Evolutionary conservation across 2,797 vertebrate genomes (phyloP), one percentile per base, ranked within the genome.

Genomic region (Liasis olivaceus): DNA sequence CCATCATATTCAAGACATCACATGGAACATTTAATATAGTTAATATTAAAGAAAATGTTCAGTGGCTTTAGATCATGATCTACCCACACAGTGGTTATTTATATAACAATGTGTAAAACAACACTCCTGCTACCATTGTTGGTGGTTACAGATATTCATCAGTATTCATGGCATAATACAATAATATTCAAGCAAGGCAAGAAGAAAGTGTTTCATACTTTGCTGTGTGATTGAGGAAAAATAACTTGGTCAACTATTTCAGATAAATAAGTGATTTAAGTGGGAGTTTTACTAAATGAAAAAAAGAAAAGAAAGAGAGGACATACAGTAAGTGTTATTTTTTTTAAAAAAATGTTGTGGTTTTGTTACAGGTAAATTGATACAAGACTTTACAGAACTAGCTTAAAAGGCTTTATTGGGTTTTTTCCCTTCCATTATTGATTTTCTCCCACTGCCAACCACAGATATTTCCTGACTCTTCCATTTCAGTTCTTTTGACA

Each of bases 381-480:
- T 66, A 72, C 85, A 28, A 86, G 6, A 91, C 26, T 69, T 95
- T 90, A 11, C 90, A 91, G 51, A 92, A 0, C 7, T 42, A 63
- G 31, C 85, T 93, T 95, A n/a, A 94, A 94, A 93, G 22, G 72
- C 66, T 87, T 93, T 72, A 47, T 89, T 36, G 15, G 17, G 36
- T 4, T 69, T 58, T 66, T 17, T 9, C 58, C 12, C 5, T 31
- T 77, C 17, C 8, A 77, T 77, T 64, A 89, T 88, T 62, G 64
- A 28, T 36, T 90, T 63, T 4, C 89, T 22, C 42, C 12, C 51
- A 81, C 89, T 1, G 28, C 60, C 24, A 88, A n/a, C 59, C 36
- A 63, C 26, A 26, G 1, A 11, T 58, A 72, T 36, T 87, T 93
- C 56, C 58, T 36, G 51, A 63, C 87, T 89, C 2, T 0, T 85